Evolutionary conservation across 92 coral and sea anemone genomes (phyloP).

Genomic region (Umimayanthus kanabou): DNA sequence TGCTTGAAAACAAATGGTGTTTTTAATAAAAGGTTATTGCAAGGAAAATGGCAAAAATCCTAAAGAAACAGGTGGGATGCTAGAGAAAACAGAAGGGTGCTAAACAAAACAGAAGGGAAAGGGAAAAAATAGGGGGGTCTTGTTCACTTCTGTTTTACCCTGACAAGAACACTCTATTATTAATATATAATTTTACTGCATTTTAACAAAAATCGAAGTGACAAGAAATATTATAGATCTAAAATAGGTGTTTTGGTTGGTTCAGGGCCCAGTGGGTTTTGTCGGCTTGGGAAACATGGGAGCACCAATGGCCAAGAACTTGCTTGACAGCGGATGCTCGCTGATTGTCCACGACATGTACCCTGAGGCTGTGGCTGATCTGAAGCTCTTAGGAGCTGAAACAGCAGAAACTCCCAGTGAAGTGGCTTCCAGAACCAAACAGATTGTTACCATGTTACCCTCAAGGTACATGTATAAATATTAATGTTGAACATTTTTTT

Average conservation of each 20-base stretch:
- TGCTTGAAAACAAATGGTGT: too few relatives aligned
- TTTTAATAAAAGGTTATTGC: too few relatives aligned
- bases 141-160: too few relatives aligned
- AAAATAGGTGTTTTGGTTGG: neutral
- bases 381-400: constrained; percentile 81
- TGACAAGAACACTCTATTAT: too few relatives aligned
- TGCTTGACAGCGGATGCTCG: constrained; percentile 76
- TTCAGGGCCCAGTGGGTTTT: constrained; percentile 76
- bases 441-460: constrained; percentile 92
- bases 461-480: constrained; percentile 67
- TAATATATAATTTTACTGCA: too few relatives aligned
- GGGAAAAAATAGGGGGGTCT: too few relatives aligned
- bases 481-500: too few relatives aligned
- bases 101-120: too few relatives aligned
- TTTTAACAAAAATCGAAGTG: too few relatives aligned
- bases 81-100: too few relatives aligned
- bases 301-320: constrained; percentile 92
- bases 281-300: constrained; percentile 99
- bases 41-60: too few relatives aligned
- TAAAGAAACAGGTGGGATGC: too few relatives aligned
- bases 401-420: constrained; percentile 83
- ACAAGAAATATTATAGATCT: neutral
- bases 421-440: constrained; percentile 80
- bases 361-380: constrained; percentile 77
- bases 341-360: constrained; percentile 76